phyloP scores from a whole-genome alignment of 2,797 vertebrate species.

The Coracias cyanogaster region DNA sequence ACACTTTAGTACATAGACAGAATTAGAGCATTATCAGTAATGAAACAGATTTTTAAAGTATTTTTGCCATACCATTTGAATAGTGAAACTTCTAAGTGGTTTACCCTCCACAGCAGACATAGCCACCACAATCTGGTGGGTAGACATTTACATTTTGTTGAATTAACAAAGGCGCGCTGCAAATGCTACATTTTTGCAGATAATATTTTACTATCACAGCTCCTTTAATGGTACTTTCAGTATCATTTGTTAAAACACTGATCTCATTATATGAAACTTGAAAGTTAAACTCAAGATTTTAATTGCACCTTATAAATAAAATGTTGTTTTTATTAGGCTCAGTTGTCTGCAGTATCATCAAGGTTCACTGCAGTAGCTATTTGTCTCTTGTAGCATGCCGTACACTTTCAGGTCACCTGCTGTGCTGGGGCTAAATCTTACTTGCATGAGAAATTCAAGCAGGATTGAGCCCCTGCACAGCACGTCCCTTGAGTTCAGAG shows the following conservation, averaged over 20 bases:
- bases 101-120: neutral
- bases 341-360: conserved; percentile 59
- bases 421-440: conserved; percentile 35
- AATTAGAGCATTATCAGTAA: conserved; percentile 53
- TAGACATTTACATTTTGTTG: neutral
- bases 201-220: conserved; percentile 14
- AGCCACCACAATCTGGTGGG: neutral
- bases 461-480: conserved; percentile 19
- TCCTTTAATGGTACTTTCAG: neutral
- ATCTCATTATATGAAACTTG: conserved; percentile 44
- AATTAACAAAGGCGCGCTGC: neutral
- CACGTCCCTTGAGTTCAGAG: conserved; percentile 29
- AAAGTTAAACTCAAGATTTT: conserved; percentile 52
- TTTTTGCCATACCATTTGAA: conserved; percentile 27
- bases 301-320: conserved; percentile 64
- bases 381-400: conserved; percentile 10
- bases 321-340: conserved; percentile 45
- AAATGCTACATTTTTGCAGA: conserved; percentile 12
- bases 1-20: neutral
- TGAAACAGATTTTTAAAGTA: conserved; percentile 34
- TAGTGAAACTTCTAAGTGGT: neutral
- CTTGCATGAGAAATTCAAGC: conserved; percentile 27
- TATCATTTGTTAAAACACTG: conserved; percentile 32
- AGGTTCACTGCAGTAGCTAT: conserved; percentile 54
- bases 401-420: conserved; percentile 35